Conservation (phyloP, 2,797 vertebrate genomes). For the Myotis planiceps region DNA sequence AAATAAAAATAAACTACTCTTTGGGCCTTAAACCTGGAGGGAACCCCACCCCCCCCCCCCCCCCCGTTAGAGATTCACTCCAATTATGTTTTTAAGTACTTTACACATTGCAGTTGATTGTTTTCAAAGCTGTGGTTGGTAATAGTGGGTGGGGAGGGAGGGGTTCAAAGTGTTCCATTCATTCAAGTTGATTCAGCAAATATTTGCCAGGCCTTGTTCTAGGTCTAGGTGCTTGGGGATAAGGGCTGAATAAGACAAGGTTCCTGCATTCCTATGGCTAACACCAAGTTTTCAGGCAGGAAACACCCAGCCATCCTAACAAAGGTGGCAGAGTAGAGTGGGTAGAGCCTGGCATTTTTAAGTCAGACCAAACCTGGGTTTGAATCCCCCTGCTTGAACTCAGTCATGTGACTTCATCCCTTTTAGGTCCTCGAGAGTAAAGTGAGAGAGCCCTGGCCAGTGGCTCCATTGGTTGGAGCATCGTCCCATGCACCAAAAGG, state of each 20-base stretch:
- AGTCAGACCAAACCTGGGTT: not conserved
- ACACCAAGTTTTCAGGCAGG: not conserved
- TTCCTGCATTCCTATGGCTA: not conserved
- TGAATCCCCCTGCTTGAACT: not conserved
- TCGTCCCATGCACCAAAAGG: not conserved
- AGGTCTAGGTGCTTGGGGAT: not conserved
- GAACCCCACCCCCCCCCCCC: too few relatives aligned
- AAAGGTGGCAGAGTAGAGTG: accelerated
- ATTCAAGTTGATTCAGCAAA: not conserved
- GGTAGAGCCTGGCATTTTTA: not conserved
- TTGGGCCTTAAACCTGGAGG: not conserved
- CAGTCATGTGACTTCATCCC: not conserved
- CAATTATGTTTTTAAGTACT: not conserved
- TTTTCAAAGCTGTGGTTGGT: not conserved
- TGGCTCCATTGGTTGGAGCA: not conserved
- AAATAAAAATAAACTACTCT: too few relatives aligned
- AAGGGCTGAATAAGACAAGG: not conserved
- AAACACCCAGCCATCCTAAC: not conserved
- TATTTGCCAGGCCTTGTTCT: not conserved
- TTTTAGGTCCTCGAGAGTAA: not conserved
- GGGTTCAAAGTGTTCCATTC: not conserved
- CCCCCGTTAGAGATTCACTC: not conserved
- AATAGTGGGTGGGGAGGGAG: not conserved
- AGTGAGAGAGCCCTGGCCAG: not conserved
- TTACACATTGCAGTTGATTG: not conserved